Evolutionary conservation across 2,888 invertebrate species (phyloP).

Genomic region (Xestia rhomboidea): DNA sequence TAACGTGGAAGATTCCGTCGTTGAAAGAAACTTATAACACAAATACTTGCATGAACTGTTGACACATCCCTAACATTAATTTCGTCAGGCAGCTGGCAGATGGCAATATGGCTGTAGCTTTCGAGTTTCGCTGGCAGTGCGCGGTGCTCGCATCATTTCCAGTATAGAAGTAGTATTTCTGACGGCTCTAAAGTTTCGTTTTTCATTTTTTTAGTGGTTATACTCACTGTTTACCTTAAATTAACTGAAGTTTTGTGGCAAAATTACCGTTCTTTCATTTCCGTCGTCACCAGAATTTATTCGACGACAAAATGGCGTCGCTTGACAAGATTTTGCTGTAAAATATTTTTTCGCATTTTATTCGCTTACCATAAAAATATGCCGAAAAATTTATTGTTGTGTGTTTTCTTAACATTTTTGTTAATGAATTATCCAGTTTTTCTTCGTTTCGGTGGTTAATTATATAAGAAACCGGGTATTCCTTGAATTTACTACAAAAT

Average conservation of each 20-base stretch:
- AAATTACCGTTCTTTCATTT: slow-evolving; percentile 85
- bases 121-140: slow-evolving; percentile 89
- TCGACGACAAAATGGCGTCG: slow-evolving; percentile 91
- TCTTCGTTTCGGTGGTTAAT: slow-evolving; percentile 75
- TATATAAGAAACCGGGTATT: slow-evolving; percentile 83
- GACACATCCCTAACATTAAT: slow-evolving; percentile 70
- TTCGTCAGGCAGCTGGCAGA: slow-evolving; percentile 77
- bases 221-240: slow-evolving; percentile 83
- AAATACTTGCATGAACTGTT: background rate
- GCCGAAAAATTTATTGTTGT: slow-evolving; percentile 75
- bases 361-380: slow-evolving; percentile 79
- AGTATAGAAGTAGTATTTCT: slow-evolving; percentile 86
- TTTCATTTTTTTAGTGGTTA: slow-evolving; percentile 86
- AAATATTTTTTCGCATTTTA: slow-evolving; percentile 86
- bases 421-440: slow-evolving; percentile 79
- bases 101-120: slow-evolving; percentile 90
- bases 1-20: background rate
- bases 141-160: slow-evolving; percentile 88
- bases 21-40: background rate
- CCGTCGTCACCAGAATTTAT: slow-evolving; percentile 90
- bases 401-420: slow-evolving; percentile 79
- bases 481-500: slow-evolving; percentile 86
- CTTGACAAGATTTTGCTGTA: slow-evolving; percentile 89
- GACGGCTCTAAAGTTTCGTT: slow-evolving; percentile 87
- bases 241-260: slow-evolving; percentile 80